Conservation (phyloP, 2,113 vertebrate genomes). For the Monarcha castaneiventris region DNA sequence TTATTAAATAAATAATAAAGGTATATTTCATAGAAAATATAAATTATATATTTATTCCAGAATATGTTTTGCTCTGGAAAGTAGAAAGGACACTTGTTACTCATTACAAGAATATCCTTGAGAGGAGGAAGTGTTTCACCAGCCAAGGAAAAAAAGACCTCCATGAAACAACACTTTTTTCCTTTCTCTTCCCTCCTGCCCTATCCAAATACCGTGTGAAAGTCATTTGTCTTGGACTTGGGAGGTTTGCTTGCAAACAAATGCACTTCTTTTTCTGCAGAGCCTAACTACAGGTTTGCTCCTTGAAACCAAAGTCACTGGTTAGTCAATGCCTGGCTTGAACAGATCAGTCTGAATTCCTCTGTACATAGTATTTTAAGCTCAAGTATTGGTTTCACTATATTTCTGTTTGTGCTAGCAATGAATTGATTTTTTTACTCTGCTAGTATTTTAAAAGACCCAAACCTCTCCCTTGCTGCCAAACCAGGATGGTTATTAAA, state of each 20-base stretch:
- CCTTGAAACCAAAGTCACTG: background rate
- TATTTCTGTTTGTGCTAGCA: conserved; percentile 16
- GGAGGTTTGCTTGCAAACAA: background rate
- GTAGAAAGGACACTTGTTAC: background rate
- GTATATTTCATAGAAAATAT: background rate
- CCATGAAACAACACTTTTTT: background rate
- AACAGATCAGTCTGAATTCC: background rate
- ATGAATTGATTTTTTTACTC: background rate
- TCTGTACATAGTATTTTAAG: background rate
- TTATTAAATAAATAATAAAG: background rate
- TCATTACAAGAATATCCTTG: background rate
- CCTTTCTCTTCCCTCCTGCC: background rate
- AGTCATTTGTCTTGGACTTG: background rate
- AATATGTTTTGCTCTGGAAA: background rate
- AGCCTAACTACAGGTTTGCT: background rate
- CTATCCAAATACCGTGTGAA: background rate
- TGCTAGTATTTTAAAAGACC: background rate
- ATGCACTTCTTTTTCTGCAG: background rate
- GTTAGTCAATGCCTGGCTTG: background rate
- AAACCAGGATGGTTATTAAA: conserved; percentile 2
- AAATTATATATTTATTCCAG: background rate
- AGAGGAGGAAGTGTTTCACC: background rate
- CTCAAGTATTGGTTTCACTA: background rate
- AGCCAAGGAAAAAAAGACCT: background rate
- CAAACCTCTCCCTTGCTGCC: background rate